Conservation (phyloP, 53 echinoderm and acorn worm genomes). For the Astropecten irregularis region DNA sequence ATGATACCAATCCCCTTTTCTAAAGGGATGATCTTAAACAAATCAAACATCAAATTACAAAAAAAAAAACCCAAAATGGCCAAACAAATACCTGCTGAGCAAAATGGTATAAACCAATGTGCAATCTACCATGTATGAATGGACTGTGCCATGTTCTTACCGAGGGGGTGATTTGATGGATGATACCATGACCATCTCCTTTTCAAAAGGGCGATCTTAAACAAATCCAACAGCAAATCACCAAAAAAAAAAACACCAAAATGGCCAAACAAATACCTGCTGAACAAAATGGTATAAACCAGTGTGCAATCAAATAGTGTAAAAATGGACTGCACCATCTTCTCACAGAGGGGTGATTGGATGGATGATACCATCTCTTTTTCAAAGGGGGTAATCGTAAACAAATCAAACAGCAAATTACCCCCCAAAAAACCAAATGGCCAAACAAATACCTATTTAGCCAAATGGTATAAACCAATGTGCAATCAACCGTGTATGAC, state of each 20-base stretch:
- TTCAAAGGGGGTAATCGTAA: not conserved
- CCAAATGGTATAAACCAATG: conserved; percentile 3
- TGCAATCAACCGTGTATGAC: too few relatives aligned
- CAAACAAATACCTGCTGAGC: too few relatives aligned
- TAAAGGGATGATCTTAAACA: not conserved
- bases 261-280: not conserved
- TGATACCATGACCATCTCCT: too few relatives aligned
- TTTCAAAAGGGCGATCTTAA: too few relatives aligned
- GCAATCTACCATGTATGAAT: too few relatives aligned
- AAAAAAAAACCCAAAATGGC: too few relatives aligned
- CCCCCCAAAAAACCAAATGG: too few relatives aligned
- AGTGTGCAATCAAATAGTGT: too few relatives aligned
- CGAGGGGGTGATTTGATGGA: conserved; percentile 93
- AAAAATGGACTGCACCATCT: not conserved
- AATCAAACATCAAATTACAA: too few relatives aligned
- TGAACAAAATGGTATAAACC: not conserved
- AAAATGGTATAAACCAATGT: conserved; percentile 3
- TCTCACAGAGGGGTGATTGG: not conserved
- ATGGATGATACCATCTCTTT: not conserved
- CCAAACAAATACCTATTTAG: too few relatives aligned
- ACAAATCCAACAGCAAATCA: too few relatives aligned
- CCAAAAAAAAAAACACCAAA: not conserved
- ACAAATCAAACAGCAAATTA: too few relatives aligned
- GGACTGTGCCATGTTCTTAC: conserved; percentile 57
- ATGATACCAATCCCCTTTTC: not conserved